phyloP scores from a whole-genome alignment of 2,888 invertebrate species.

The Caenorhabditis sulstoni region DNA sequence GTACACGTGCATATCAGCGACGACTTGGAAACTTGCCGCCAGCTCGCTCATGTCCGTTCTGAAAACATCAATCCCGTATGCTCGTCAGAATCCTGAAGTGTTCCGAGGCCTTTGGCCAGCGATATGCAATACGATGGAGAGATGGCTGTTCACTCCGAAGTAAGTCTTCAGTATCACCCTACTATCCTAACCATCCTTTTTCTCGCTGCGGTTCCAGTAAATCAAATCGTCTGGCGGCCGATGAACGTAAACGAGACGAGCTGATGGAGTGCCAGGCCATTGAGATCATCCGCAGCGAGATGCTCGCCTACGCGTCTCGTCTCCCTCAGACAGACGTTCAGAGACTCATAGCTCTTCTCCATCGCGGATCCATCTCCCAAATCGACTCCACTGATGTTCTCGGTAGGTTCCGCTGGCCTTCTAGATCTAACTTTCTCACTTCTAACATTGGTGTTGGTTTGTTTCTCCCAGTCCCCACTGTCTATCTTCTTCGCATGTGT shows the following conservation, averaged over 20 bases:
- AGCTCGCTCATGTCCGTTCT: conserved; percentile 88
- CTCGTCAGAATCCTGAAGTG: conserved; percentile 84
- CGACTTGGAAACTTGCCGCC: conserved; percentile 90
- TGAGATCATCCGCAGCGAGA: conserved; percentile 86
- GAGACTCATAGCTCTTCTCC: conserved; percentile 89
- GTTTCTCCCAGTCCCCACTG: conserved; percentile 23
- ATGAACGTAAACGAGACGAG: conserved; percentile 79
- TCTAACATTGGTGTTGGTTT: conserved; percentile 37
- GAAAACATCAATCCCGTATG: conserved; percentile 90
- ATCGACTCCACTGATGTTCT: conserved; percentile 78
- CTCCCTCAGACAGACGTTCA: conserved; percentile 90
- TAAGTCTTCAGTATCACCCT: conserved; percentile 80
- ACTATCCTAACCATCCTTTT: not conserved
- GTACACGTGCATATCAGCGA: conserved; percentile 88
- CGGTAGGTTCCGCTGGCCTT: conserved; percentile 61
- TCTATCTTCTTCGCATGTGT: conserved; percentile 42
- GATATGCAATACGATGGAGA: conserved; percentile 90
- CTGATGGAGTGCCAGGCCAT: conserved; percentile 84
- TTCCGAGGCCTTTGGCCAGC: conserved; percentile 86
- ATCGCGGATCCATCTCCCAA: conserved; percentile 88
- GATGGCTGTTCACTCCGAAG: conserved; percentile 92
- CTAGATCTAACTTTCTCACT: not conserved
- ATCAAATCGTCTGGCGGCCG: conserved; percentile 72
- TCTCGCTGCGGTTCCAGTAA: conserved; percentile 62
- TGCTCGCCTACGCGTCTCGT: conserved; percentile 88